Percentiles rank a stretch among this genome's conserved stretches.
These are phyloP conservation scores for Cybosia mesomella DNA, from an alignment of 2,888 invertebrate species.

Conservation along the genomic window DNA sequence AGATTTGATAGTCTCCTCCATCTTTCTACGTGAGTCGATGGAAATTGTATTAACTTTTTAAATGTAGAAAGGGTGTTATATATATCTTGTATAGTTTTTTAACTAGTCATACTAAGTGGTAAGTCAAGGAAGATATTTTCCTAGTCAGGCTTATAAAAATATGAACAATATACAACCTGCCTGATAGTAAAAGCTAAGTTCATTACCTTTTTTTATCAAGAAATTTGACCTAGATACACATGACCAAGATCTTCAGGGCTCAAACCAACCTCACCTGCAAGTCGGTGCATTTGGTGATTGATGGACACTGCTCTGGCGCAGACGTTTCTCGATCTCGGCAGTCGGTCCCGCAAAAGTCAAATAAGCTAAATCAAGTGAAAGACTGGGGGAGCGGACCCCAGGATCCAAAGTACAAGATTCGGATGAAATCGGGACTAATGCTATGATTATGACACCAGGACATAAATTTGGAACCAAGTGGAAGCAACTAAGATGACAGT, in stretches of 20 bases:
- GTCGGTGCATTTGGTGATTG: no score
- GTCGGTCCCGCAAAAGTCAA: no score
- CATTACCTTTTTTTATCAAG: neutral
- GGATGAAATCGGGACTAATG: no score
- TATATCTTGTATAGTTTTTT: neutral
- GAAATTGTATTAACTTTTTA: conserved; percentile 36
- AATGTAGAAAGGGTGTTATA: conserved; percentile 1
- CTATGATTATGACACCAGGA: no score
- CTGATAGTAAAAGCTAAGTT: neutral
- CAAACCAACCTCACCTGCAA: no score
- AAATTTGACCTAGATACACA: neutral
- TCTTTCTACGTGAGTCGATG: conserved; percentile 41
- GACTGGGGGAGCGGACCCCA: no score
- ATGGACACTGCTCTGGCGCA: no score
- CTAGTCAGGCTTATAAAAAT: no score
- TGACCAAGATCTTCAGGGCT: neutral
- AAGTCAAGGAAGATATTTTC: no score
- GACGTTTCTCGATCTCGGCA: no score
- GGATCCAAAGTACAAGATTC: no score
- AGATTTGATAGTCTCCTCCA: conserved; percentile 62
- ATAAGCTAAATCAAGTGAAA: no score
- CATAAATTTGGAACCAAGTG: neutral
- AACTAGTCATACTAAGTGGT: neutral
- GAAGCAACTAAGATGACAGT: neutral
- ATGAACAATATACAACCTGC: neutral